Percentiles rank a stretch among this genome's conserved stretches.
Conservation (phyloP, 2,113 vertebrate species). For the Oreochromis niloticus region DNA sequence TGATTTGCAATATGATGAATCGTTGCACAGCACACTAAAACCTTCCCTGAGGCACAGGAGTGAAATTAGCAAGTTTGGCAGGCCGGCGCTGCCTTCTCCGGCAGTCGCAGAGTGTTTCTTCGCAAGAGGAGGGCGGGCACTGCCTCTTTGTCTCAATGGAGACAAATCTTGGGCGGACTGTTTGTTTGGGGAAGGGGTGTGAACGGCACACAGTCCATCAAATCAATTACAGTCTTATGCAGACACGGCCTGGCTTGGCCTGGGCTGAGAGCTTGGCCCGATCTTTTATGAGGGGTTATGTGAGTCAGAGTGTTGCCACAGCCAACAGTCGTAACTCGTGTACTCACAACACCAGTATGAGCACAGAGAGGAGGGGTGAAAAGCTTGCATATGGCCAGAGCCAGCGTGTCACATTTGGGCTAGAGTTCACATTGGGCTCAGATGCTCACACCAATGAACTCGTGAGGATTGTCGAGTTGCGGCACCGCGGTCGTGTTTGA, state of each 20-base stretch:
- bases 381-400: constrained; percentile 61
- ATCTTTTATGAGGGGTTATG: constrained; percentile 44
- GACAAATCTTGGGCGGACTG: constrained; percentile 28
- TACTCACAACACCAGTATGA: constrained; percentile 42
- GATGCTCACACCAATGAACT: constrained; percentile 47
- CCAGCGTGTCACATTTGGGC: constrained; percentile 55
- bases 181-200: constrained; percentile 58
- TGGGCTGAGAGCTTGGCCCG: constrained; percentile 46
- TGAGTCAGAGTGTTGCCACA: constrained; percentile 47
- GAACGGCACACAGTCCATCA: constrained; percentile 52
- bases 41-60: constrained; percentile 28
- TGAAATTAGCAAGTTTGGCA: constrained; percentile 43
- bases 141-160: constrained; percentile 39
- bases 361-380: constrained; percentile 31
- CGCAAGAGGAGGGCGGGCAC: background rate
- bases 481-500: background rate
- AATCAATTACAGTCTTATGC: constrained; percentile 55
- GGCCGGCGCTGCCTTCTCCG: background rate
- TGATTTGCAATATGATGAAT: background rate
- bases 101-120: background rate
- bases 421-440: constrained; percentile 47
- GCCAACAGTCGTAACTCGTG: constrained; percentile 52
- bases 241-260: constrained; percentile 47
- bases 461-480: constrained; percentile 9
- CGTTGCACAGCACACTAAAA: background rate